phyloP scores from a whole-genome alignment of 2,797 vertebrate genomes.

The Jordanella pulchra region DNA sequence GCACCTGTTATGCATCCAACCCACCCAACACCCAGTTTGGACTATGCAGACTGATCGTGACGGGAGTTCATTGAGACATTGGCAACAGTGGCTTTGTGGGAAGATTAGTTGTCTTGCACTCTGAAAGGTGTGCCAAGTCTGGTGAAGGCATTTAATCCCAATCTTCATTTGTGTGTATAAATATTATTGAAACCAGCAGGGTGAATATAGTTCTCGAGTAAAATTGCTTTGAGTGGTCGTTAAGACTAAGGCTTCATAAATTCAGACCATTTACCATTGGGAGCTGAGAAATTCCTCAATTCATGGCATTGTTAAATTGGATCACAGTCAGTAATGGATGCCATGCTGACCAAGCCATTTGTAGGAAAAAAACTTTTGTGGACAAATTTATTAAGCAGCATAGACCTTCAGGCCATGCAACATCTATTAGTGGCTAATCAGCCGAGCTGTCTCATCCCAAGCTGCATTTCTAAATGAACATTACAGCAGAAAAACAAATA shows the following conservation, averaged over 20 bases:
- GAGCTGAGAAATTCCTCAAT: slow-evolving; percentile 29
- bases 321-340: slow-evolving; percentile 71
- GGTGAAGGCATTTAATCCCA: too few species aligned
- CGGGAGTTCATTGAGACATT: not conserved
- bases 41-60: not conserved
- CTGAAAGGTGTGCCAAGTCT: too few species aligned
- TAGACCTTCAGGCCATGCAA: slow-evolving; percentile 52
- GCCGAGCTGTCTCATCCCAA: slow-evolving; percentile 29
- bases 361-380: slow-evolving; percentile 69
- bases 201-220: too few species aligned
- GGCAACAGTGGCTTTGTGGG: not conserved
- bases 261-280: not conserved
- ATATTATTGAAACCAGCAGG: too few species aligned
- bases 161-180: too few species aligned
- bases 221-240: too few species aligned
- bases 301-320: slow-evolving; percentile 62
- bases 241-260: too few species aligned
- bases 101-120: too few species aligned
- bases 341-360: slow-evolving; percentile 68
- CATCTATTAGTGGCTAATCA: slow-evolving; percentile 70
- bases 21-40: not conserved
- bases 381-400: slow-evolving; percentile 71
- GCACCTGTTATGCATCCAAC: not conserved
- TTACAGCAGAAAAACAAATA: slow-evolving; percentile 4
- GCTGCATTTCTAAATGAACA: not conserved